Conservation (phyloP, 2,113 vertebrate species). For the Origma solitaria region DNA sequence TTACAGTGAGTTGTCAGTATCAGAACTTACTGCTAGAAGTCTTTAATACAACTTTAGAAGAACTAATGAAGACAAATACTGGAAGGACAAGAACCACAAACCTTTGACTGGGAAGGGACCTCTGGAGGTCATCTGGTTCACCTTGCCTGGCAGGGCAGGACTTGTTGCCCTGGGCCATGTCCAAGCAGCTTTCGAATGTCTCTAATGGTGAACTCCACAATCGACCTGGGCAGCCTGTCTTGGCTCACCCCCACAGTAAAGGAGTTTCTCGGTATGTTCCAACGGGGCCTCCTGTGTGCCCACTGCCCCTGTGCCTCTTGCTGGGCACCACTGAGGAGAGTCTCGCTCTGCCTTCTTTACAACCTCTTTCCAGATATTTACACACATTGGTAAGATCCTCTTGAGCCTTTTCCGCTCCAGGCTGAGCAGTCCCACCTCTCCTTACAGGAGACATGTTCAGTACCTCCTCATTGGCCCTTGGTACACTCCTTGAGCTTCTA, state of each 20-base stretch:
- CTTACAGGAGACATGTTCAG: not conserved
- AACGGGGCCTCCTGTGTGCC: not conserved
- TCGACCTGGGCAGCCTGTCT: not conserved
- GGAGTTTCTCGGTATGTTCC: not conserved
- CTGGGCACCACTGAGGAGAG: not conserved
- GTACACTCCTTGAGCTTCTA: not conserved
- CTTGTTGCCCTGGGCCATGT: too few relatives aligned
- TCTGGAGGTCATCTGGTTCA: not conserved
- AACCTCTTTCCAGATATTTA: not conserved
- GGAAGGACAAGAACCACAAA: not conserved
- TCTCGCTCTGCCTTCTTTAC: not conserved
- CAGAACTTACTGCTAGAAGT: not conserved
- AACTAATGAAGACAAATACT: not conserved
- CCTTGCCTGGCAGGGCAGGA: not conserved
- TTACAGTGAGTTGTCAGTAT: not conserved
- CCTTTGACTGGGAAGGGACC: not conserved
- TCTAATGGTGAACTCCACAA: not conserved
- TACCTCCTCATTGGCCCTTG: not conserved
- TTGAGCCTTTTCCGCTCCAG: not conserved
- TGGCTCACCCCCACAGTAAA: not conserved
- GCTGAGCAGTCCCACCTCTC: not conserved
- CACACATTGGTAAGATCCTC: rapidly evolving
- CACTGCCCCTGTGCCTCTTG: not conserved
- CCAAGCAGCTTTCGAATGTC: not conserved
- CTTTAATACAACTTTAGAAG: not conserved